Conservation (phyloP, 1,140 invertebrate genomes). For the Nephila pilipes region DNA sequence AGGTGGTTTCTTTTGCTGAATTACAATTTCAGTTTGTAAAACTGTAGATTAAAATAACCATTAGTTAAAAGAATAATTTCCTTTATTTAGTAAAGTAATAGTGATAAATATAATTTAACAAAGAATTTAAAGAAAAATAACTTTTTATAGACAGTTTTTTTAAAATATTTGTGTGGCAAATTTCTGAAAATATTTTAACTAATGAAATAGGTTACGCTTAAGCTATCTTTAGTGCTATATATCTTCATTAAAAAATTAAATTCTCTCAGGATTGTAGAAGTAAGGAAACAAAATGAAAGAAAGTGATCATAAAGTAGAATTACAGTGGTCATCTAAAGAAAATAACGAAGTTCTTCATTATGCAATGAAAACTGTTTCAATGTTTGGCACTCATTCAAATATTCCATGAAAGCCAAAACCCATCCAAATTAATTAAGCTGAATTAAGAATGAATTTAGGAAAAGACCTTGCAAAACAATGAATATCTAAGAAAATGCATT, state of each 20-base stretch:
- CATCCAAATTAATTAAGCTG: constrained; percentile 56
- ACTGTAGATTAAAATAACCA: no score
- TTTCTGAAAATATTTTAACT: background rate
- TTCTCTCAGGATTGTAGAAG: background rate
- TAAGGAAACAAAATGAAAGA: constrained; percentile 32
- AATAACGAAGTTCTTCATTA: background rate
- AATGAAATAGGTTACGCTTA: background rate
- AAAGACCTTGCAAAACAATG: constrained; percentile 19
- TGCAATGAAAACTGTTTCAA: constrained; percentile 28
- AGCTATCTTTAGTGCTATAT: constrained; percentile 7
- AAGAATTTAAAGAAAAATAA: no score
- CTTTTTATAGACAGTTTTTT: no score
- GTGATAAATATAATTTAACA: no score
- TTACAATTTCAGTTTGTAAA: no score
- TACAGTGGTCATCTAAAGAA: constrained; percentile 26
- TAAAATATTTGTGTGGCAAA: no score
- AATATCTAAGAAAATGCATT: background rate
- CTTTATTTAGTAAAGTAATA: no score
- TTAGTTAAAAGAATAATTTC: no score
- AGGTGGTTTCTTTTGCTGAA: no score
- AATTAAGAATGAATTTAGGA: constrained; percentile 22
- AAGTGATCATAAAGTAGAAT: constrained; percentile 15
- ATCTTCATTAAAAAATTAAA: background rate
- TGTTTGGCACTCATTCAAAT: constrained; percentile 64
- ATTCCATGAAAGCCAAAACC: background rate